A percentile compares a stretch with the other conserved stretches of the same genome.
These are phyloP conservation scores for Tupaia chinensis DNA, from an alignment of 2,113 vertebrate species.

Conservation along the genomic window DNA sequence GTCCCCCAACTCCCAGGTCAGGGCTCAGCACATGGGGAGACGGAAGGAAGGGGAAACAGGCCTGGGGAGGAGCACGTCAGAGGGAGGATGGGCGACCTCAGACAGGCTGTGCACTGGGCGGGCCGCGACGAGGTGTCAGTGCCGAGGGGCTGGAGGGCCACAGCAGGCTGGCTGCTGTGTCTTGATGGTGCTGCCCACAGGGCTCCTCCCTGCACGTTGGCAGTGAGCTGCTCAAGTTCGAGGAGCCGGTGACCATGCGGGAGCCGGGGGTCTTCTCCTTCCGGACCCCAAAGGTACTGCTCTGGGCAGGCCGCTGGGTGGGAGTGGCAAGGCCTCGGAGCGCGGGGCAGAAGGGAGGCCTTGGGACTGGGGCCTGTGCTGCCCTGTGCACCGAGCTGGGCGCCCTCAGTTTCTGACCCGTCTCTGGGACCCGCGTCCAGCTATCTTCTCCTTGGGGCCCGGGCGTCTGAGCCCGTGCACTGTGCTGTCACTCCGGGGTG, in stretches of 20 bases:
- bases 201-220: constrained; percentile 77
- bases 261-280: constrained; percentile 83
- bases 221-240: constrained; percentile 84
- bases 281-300: constrained; percentile 85
- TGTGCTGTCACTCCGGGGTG: too few relatives aligned
- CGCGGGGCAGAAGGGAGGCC: background rate
- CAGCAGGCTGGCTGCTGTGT: fast-evolving
- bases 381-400: too few relatives aligned
- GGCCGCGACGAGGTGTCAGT: background rate
- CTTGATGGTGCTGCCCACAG: constrained; percentile 12
- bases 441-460: background rate
- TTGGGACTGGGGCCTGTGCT: background rate
- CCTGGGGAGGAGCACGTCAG: background rate
- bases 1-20: too few relatives aligned
- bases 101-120: too few relatives aligned
- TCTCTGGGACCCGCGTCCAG: too few relatives aligned
- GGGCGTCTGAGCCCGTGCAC: background rate
- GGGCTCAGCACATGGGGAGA: background rate
- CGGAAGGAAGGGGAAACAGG: too few relatives aligned
- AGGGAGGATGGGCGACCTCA: background rate
- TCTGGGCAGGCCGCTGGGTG: too few relatives aligned
- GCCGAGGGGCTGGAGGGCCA: too few relatives aligned
- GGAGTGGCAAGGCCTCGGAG: background rate
- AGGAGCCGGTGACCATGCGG: constrained; percentile 73
- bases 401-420: too few relatives aligned